These are phyloP conservation scores for Gymnobelideus leadbeateri DNA, from an alignment of 2,113 vertebrate genomes.

Conservation along the genomic window DNA sequence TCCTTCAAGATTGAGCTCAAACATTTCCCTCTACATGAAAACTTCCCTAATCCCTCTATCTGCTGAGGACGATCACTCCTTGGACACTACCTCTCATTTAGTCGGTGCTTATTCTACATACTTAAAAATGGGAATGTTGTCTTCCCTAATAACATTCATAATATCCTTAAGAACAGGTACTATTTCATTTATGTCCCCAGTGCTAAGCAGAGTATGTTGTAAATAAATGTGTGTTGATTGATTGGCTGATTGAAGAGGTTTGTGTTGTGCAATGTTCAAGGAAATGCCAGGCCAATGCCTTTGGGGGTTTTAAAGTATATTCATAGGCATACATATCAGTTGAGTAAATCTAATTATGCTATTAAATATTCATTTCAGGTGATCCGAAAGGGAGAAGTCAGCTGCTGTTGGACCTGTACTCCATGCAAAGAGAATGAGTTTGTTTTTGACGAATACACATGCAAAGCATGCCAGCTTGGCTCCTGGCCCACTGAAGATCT, in stretches of 20 bases:
- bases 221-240: background rate
- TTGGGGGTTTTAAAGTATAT: background rate
- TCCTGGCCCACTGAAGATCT: conserved; percentile 95
- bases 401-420: conserved; percentile 99
- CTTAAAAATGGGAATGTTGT: background rate
- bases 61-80: background rate
- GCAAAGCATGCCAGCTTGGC: conserved; percentile 94
- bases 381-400: conserved; percentile 99
- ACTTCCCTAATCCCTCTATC: background rate
- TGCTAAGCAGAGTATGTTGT: background rate
- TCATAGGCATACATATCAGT: background rate
- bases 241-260: background rate
- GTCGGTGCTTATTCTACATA: background rate
- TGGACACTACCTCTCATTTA: background rate
- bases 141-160: background rate
- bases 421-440: conserved; percentile 98
- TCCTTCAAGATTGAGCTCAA: background rate
- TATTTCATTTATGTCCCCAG: background rate
- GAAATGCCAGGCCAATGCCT: background rate
- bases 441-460: conserved; percentile 97
- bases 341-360: conserved; percentile 25
- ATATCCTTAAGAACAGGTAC: background rate
- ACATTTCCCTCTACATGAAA: background rate
- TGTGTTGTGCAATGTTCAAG: background rate
- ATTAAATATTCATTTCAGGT: conserved; percentile 85